Conservation (phyloP, 2,797 vertebrate genomes). For the Sphaeramia orbicularis region DNA sequence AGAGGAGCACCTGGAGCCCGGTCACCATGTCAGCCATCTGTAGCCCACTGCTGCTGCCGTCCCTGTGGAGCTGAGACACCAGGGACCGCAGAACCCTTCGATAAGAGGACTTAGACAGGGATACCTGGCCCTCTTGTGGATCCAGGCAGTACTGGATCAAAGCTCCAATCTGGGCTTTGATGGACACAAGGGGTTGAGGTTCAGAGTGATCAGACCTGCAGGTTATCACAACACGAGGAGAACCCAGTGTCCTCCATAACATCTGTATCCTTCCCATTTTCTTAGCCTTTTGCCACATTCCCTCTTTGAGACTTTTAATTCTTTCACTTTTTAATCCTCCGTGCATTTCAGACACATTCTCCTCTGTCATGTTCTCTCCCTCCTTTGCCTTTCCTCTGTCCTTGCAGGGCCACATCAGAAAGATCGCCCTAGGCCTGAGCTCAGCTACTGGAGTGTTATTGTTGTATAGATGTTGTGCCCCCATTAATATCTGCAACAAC, state of each 20-base stretch:
- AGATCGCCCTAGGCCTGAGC: constrained; percentile 78
- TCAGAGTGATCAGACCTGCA: constrained; percentile 14
- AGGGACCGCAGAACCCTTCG: constrained; percentile 77
- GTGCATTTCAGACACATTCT: neutral
- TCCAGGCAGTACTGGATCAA: constrained; percentile 81
- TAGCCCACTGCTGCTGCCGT: constrained; percentile 43
- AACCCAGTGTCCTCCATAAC: constrained; percentile 69
- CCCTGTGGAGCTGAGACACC: constrained; percentile 70
- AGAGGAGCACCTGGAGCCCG: constrained; percentile 88
- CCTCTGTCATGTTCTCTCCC: accelerated
- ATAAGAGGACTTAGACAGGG: constrained; percentile 69
- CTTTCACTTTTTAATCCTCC: constrained; percentile 10
- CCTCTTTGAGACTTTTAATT: neutral
- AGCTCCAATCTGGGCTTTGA: constrained; percentile 74
- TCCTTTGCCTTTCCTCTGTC: neutral
- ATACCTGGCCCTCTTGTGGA: constrained; percentile 35
- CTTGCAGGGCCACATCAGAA: constrained; percentile 77
- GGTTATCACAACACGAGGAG: constrained; percentile 82
- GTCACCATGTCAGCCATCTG: constrained; percentile 62
- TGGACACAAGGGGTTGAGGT: constrained; percentile 19
- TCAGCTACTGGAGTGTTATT: constrained; percentile 44
- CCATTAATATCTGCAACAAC: constrained; percentile 85
- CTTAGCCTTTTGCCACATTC: neutral
- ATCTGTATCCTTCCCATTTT: constrained; percentile 42
- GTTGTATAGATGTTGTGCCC: constrained; percentile 78